Evolutionary conservation across 2,113 vertebrate genomes (phyloP).

Genomic region (Hemibagrus wyckioides): DNA sequence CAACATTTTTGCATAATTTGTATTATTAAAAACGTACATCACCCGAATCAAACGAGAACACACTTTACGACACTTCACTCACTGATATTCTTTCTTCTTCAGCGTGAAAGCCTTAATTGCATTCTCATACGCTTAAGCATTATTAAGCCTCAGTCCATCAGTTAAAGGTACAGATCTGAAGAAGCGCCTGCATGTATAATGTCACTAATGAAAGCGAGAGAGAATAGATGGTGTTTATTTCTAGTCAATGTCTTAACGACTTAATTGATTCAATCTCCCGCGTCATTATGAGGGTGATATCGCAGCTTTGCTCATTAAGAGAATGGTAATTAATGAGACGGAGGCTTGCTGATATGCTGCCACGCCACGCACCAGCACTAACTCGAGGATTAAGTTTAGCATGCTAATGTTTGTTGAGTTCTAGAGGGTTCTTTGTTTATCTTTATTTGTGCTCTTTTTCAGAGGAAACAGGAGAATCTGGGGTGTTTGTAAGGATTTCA

Average conservation of each 20-base stretch:
- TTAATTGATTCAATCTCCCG: constrained; percentile 66
- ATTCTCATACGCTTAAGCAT: neutral
- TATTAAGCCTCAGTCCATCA: neutral
- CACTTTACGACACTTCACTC: neutral
- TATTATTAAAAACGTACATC: neutral
- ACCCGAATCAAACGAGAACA: neutral
- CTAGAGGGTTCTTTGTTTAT: neutral
- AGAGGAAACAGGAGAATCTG: neutral
- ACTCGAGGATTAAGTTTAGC: neutral
- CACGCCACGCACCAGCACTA: neutral
- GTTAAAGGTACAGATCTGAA: neutral
- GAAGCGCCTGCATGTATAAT: constrained; percentile 43
- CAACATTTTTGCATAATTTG: neutral
- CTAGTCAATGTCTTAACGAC: constrained; percentile 64
- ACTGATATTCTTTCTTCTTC: neutral
- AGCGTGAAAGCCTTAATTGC: neutral
- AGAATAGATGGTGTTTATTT: constrained; percentile 55
- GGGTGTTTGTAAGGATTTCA: neutral
- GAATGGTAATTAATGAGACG: constrained; percentile 59
- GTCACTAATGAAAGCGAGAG: constrained; percentile 57
- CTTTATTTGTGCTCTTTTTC: neutral
- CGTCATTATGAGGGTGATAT: constrained; percentile 68
- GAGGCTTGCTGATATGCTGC: constrained; percentile 5
- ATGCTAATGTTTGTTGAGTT: neutral
- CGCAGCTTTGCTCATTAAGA: constrained; percentile 56